phyloP scores from a whole-genome alignment of 2,797 vertebrate genomes.

The Neosalanx taihuensis region DNA sequence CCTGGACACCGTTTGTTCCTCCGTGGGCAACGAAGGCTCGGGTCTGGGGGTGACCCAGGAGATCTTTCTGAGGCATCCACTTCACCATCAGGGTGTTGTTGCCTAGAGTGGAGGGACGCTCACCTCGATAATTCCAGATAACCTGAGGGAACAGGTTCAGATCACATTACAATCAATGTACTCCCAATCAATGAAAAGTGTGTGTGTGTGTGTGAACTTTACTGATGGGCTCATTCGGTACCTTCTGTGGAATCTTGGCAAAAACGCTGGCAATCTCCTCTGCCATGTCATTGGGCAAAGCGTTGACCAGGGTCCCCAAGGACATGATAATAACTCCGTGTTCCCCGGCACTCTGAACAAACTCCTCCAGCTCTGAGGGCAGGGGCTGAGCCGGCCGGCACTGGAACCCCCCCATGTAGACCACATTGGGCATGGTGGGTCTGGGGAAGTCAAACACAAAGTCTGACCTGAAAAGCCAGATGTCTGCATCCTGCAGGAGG shows the following conservation, averaged over 20 bases:
- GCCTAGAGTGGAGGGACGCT: conserved; percentile 16
- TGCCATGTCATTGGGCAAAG: conserved; percentile 14
- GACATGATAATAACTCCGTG: conserved; percentile 52
- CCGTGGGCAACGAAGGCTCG: conserved; percentile 36
- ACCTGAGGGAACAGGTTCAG: conserved; percentile 5
- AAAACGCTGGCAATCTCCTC: conserved; percentile 32
- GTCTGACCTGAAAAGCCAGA: conserved; percentile 48
- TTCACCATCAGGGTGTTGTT: conserved; percentile 35
- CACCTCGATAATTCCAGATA: conserved; percentile 29
- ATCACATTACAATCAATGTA: neutral
- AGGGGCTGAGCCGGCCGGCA: conserved; percentile 41
- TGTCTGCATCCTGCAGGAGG: conserved; percentile 32
- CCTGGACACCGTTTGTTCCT: conserved; percentile 37
- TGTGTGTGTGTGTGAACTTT: neutral
- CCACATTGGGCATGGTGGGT: conserved; percentile 46
- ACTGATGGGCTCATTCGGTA: neutral
- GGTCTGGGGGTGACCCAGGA: conserved; percentile 33
- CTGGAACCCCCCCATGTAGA: conserved; percentile 50
- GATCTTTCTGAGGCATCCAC: conserved; percentile 41
- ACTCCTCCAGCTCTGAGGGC: conserved; percentile 34
- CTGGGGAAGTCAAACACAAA: conserved; percentile 52
- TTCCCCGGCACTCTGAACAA: conserved; percentile 39
- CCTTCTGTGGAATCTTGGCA: conserved; percentile 33
- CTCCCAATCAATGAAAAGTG: neutral
- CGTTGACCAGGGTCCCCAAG: conserved; percentile 23